A percentile compares a stretch with the other conserved stretches of the same genome.
phyloP scores from a whole-genome alignment of 1,140 invertebrate genomes.

The Metopolophium dirhodum region DNA sequence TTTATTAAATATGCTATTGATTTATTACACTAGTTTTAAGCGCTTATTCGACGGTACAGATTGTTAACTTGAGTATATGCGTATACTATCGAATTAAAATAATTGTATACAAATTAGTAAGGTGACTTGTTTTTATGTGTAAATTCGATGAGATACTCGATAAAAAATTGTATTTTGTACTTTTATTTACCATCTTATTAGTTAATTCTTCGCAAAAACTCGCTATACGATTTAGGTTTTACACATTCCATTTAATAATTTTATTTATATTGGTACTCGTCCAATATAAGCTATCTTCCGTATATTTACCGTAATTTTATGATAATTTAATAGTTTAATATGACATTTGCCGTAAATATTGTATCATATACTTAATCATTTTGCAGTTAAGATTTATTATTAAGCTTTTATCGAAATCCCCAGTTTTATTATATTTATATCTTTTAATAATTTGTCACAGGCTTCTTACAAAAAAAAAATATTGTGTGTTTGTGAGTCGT shows the following conservation, averaged over 20 bases:
- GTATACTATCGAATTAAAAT: background rate
- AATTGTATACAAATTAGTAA: background rate
- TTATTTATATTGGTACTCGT: background rate
- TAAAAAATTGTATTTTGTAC: background rate
- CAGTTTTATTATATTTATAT: too few relatives aligned
- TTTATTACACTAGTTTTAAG: background rate
- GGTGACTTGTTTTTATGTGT: background rate
- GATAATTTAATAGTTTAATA: too few relatives aligned
- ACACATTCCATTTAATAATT: background rate
- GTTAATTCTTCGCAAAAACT: background rate
- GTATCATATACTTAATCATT: too few relatives aligned
- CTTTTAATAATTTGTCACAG: too few relatives aligned
- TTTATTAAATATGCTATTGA: background rate
- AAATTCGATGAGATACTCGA: too few relatives aligned
- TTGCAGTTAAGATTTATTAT: too few relatives aligned
- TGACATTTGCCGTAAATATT: too few relatives aligned
- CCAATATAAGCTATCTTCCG: too few relatives aligned
- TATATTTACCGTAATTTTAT: too few relatives aligned
- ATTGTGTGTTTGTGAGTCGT: too few relatives aligned
- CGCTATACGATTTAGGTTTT: background rate
- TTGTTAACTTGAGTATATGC: background rate
- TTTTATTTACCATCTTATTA: background rate
- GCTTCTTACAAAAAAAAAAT: too few relatives aligned
- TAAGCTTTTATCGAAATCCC: too few relatives aligned
- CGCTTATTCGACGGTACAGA: background rate